Evolutionary conservation across 2,797 vertebrate genomes (phyloP), one percentile per base, ranked within the genome.

Genomic region (Myiotriccus ornatus): DNA sequence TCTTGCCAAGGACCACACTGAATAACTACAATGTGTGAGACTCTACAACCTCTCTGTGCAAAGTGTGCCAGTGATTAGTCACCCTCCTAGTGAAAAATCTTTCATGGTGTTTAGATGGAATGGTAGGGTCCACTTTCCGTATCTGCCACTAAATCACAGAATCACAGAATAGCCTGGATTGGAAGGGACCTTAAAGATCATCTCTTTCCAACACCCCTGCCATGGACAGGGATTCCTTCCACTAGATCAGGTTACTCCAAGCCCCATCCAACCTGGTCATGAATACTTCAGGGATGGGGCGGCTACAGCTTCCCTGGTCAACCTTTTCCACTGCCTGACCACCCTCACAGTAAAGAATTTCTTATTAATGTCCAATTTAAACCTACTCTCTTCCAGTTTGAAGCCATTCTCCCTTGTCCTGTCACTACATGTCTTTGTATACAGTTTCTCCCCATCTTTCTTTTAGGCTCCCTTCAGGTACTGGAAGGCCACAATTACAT

Each of bases 1-100:
- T 63, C 8, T 1, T 37, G 49, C 30, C 39, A 37, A 70, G n/a
- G 14, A 62, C n/a, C 17, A 35, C 0, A 0, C 5, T 76, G 23
- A 71, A 0, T 21, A 79, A 23, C 39, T 56, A 55, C 50, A 27
- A 0, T 0, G 6, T 25, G 24, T 37, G 12, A 91, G 37, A 85
- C 22, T 22, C 27, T 25, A 39, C 18, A 53, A 47, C 3, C 3
- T 34, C 28, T 39, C 19, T 18, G 13, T 6, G 4, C 34, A 75
- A 44, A 12, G 24, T 32, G 19, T 52, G 57, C 30, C 73, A 69
- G 20, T 39, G 16, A 43, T n/a, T 1, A 1, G 18, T n/a, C 34
- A 83, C 5, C 6, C 22, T 55, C 49, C 50, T 15, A 43, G 55
- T 7, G 14, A 84, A 75, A 86, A 87, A 71, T 14, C 16, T 28